Percentiles rank a stretch among this genome's conserved stretches.
Evolutionary conservation across 2,113 vertebrate species (phyloP).

Genomic region (Heptranchias perlo): DNA sequence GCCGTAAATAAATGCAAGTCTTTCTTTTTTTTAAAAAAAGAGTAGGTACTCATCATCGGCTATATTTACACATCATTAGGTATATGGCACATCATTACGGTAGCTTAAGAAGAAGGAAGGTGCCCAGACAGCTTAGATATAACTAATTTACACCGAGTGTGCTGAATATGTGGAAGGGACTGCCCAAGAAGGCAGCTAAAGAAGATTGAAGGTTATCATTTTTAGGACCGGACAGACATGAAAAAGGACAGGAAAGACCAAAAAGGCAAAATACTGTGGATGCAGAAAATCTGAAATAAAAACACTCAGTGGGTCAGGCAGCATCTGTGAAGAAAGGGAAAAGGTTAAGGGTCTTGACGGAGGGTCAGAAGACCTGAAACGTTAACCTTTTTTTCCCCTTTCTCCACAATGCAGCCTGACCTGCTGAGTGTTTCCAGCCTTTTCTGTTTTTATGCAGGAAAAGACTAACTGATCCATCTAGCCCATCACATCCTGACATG

Average conservation of each 20-base stretch:
- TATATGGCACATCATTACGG: background rate
- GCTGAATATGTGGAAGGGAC: background rate
- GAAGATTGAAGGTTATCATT: background rate
- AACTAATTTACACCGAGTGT: background rate
- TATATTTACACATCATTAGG: background rate
- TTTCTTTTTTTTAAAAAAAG: background rate
- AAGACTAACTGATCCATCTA: background rate
- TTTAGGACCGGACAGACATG: background rate
- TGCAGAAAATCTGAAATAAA: background rate
- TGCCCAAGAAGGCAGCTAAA: background rate
- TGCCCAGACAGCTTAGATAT: background rate
- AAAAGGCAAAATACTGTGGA: background rate
- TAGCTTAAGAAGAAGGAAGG: background rate
- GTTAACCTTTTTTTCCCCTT: background rate
- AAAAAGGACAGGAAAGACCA: background rate
- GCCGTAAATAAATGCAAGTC: too few relatives aligned
- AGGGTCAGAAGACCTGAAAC: background rate
- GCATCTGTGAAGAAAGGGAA: background rate
- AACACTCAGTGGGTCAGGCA: background rate
- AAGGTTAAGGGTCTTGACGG: too few relatives aligned
- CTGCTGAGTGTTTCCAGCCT: background rate
- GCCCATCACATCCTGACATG: background rate
- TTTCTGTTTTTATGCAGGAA: background rate
- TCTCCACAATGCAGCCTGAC: background rate
- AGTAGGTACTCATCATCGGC: background rate